Base-by-base conservation (phyloP, 2,113 vertebrate species). In the Boleophthalmus pectinirostris region DNA sequence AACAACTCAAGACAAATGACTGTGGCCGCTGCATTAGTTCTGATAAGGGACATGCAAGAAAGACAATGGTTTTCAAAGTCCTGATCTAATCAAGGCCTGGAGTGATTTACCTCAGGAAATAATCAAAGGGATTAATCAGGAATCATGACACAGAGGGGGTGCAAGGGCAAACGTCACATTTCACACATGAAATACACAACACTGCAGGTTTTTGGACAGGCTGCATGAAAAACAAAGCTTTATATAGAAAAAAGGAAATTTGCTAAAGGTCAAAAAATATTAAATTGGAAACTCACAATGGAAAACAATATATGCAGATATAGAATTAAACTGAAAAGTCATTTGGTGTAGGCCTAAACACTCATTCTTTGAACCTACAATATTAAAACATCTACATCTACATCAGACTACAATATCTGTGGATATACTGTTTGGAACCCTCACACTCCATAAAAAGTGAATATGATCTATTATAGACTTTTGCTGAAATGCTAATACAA, bases 81-180 rank as follows among this genome's bases (percentile, higher is more conserved):
- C 94, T 93, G 94, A 97, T 94, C 97, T 96, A 96, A 97, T 97
- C 95, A 95, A 94, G 86, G 91, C 84, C 85, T 85, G 83, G 77
- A 90, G 89, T 94, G 95, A 96, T 95, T 88, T 90, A 95, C 94
- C 92, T 95, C 90, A 91, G 90, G 93, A 95, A 97, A 98, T 96
- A 95, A 96, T 93, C 93, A 95, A 95, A 94, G 54, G 86, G 93
- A 97, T 96, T 95, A 94, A 96, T 96, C 95, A 95, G 91, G 85
- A 91, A 73, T 90, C 90, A 82, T 87, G 86, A 91, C 86, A 89
- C 86, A 68, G 76, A 72, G 82, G 83, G 91, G 93, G 88, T 79
- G 80, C 85, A 89, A 93, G 89, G 92, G 87, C 84, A 90, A 92
- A 90, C 85, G 82, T 93, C 91, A 93, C 92, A 93, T 93, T 94